Base-by-base conservation (phyloP, 2,797 vertebrate genomes). In the Diceros bicornis region DNA sequence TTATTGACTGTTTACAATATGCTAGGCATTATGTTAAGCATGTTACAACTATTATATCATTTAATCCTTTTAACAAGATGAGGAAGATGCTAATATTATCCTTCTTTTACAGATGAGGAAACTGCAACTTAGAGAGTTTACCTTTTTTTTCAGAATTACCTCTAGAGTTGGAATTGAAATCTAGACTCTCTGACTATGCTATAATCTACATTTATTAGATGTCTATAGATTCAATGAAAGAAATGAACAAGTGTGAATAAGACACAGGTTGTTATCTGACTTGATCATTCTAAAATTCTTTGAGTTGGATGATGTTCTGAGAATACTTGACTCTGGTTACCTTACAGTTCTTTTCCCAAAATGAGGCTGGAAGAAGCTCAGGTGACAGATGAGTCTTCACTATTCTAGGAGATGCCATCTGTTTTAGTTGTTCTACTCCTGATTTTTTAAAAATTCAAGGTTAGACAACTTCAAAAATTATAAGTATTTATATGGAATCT, bases 261-360 rank as follows among this genome's bases (percentile, higher is more conserved):
- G 11, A 29, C 4, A 55, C 2, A 81, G 27, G 27, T 32, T 61
- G 6, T 37, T 32, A 62, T 6, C 3, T 81, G 16, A 71, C 23
- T 50, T 57, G 13, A 74, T 72, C 3, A 62, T 90, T 71, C 29
- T 47, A 37, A 64, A 77, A 57, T 78, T 47, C 23, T 92, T 64
- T 68, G 57, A 71, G 7, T 75, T 81, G 10, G 1, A 27, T 77
- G 20, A 57, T 59, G 8, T 72, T 69, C 57, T 91, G 62, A 68
- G 7, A 86, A 89, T 7, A 61, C 3, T 57, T 79, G 52, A 55
- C 13, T n/a, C 32, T 92, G 25, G 2, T 98, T 96, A 99, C 99
- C 99, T 99, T 99, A 98, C 99, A 99, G 86, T 99, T 98, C 77
- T 99, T 99, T 95, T 99, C 99, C 99, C 98, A 99, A 98, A 99